phyloP scores from a whole-genome alignment of 2,797 vertebrate species.

The Setipinna tenuifilis region DNA sequence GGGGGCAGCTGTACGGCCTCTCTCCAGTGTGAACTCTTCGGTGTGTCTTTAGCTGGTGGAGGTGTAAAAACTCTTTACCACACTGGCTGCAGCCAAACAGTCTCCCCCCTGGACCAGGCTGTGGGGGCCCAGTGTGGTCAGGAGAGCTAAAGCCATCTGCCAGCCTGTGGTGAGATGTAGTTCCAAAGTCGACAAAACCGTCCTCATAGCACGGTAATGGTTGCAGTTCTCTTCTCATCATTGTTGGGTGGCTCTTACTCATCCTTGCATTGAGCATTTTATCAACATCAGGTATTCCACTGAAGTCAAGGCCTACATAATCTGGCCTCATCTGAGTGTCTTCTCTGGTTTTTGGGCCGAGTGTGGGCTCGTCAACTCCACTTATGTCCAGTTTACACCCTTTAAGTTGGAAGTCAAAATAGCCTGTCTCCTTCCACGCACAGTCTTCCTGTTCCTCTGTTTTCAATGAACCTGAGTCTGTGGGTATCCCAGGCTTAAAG shows the following conservation, averaged over 20 bases:
- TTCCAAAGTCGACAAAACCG: background rate
- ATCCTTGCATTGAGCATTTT: background rate
- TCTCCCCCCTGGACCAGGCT: background rate
- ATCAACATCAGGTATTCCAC: background rate
- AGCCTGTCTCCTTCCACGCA: background rate
- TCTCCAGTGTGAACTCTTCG: background rate
- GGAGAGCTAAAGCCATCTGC: conserved; percentile 7
- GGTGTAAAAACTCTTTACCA: background rate
- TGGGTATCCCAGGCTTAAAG: background rate
- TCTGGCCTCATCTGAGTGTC: background rate
- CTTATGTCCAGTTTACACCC: background rate
- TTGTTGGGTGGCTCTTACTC: background rate
- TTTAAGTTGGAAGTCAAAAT: background rate
- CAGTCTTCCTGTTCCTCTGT: background rate
- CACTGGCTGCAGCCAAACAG: conserved; percentile 16
- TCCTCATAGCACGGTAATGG: background rate
- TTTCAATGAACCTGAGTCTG: background rate
- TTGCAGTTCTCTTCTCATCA: background rate
- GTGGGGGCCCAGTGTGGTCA: background rate
- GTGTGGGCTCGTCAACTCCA: background rate
- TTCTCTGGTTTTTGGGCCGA: background rate
- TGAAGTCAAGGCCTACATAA: background rate
- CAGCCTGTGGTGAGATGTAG: background rate
- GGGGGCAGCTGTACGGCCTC: conserved; percentile 14
- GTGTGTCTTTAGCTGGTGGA: conserved; percentile 9